Base-by-base conservation (phyloP, 2,113 vertebrate species). In the Odontesthes bonariensis region DNA sequence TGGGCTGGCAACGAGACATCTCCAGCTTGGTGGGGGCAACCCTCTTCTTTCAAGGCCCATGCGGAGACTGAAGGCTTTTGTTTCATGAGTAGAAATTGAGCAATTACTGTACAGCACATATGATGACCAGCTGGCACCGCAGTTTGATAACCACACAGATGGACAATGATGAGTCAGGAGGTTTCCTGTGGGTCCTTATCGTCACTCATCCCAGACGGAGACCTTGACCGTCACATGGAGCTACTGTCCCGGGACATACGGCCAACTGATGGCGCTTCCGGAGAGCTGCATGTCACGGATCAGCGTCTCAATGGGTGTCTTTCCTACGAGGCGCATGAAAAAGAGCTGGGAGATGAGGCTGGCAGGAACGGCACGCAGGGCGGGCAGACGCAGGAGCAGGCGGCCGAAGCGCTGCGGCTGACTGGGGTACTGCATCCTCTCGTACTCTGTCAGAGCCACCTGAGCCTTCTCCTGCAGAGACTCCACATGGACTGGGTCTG, bases 221-320 rank as follows among this genome's bases (percentile, higher is more conserved):
- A 46, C 85, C 86, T 88, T 59, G 12, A 19, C 78, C 61, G 2
- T 22, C 13, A n/a, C n/a, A 1, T 23, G 5, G 27, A 61, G 86
- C 86, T 93, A 97, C 89, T 97, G 96, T 80, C 96, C 96, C 0
- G 96, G 86, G 32, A 95, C 95, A 0, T 98, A 97, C 80, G 97
- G 96, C 97, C 97, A 99, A 93, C 95, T 98, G 93, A 98, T 98
- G 59, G 96, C 95, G 86, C 97, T 98, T 58, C 97, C 97, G 0
- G 97, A 98, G 52, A 99, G 96, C 83, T 98, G 96, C 97, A 98
- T 99, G 95, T 98, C 97, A 6, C 97, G 94, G 91, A 98, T 97
- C 12, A 99, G 95, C 0, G 97, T 99, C 92, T 98, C 96, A 1
- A 98, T 98, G 89, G 97, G 97, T 0, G 97, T 99, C 88, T 99